Percentiles rank a stretch among this genome's conserved stretches.
These are phyloP conservation scores for Drosophila macrothrix DNA, from an alignment of 2,888 invertebrate species.

Conservation along the genomic window DNA sequence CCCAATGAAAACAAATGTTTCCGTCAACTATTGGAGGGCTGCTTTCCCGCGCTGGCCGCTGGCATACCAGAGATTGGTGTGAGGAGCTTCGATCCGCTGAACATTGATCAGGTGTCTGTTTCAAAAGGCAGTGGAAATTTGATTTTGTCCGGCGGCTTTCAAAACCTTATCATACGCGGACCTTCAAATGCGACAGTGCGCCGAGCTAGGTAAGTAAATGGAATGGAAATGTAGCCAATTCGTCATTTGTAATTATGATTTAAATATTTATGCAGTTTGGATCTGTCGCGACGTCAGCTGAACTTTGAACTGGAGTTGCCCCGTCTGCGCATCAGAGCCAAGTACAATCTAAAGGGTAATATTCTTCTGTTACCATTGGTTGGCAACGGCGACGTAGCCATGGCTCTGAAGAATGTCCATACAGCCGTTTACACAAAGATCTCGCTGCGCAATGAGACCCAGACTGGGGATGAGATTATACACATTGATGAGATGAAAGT, in stretches of 20 bases:
- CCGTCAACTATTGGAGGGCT: constrained; percentile 86
- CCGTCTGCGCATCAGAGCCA: constrained; percentile 86
- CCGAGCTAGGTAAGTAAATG: constrained; percentile 75
- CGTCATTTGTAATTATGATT: neutral
- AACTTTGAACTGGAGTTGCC: constrained; percentile 87
- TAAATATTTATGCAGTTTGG: constrained; percentile 83
- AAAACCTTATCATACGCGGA: constrained; percentile 86
- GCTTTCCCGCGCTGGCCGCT: constrained; percentile 87
- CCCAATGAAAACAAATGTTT: constrained; percentile 87
- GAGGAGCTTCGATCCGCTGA: constrained; percentile 87
- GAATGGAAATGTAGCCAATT: neutral
- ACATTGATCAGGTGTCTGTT: constrained; percentile 86
- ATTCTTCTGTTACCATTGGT: constrained; percentile 87
- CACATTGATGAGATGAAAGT: constrained; percentile 87
- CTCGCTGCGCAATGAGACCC: constrained; percentile 85
- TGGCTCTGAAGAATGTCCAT: constrained; percentile 86
- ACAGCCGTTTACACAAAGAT: constrained; percentile 86
- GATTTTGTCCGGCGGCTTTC: constrained; percentile 87
- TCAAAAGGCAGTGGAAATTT: constrained; percentile 87
- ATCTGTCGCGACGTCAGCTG: constrained; percentile 85
- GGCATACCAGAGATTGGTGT: constrained; percentile 88
- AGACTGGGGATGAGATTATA: constrained; percentile 84
- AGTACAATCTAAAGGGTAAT: constrained; percentile 87
- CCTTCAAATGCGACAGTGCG: constrained; percentile 87
- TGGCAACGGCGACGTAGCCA: constrained; percentile 86